Conservation (phyloP, 92 coral and sea anemone species). For the Micromussa lordhowensis region DNA sequence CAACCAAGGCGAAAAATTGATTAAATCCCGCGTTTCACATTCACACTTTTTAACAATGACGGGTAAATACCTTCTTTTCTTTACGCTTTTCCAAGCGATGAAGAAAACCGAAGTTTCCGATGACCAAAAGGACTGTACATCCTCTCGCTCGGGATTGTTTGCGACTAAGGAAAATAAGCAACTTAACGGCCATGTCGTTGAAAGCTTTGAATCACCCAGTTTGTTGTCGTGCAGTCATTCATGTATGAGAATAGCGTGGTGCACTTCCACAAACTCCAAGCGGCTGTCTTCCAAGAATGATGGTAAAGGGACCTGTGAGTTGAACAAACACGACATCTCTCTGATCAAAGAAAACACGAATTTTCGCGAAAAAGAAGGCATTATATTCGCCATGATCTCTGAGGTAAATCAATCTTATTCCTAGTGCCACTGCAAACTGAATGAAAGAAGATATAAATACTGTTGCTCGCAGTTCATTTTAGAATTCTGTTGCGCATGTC, state of each 20-base stretch:
- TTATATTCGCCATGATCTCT: neutral
- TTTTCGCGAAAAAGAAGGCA: neutral
- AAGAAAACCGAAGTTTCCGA: neutral
- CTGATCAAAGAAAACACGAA: neutral
- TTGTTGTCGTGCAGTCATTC: neutral
- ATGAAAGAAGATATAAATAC: too few relatives aligned
- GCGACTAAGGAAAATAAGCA: neutral
- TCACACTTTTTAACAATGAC: neutral
- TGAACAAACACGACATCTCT: neutral
- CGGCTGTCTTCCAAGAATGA: neutral
- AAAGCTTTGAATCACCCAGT: neutral
- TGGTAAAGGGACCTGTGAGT: neutral
- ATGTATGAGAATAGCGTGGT: neutral
- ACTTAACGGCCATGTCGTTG: neutral
- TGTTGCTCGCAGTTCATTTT: too few relatives aligned
- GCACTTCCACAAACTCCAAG: conserved; percentile 15
- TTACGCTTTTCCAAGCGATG: neutral
- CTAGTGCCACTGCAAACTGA: too few relatives aligned
- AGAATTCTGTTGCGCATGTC: too few relatives aligned
- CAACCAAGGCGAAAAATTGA: too few relatives aligned
- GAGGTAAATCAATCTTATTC: neutral
- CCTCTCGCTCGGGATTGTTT: neutral
- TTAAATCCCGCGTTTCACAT: neutral
- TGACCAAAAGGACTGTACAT: neutral
- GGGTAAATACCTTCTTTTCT: neutral